Percentiles rank a stretch among this genome's conserved stretches.
Evolutionary conservation across 1,140 invertebrate species (phyloP).

Genomic region (Rhagoletis pomonella): DNA sequence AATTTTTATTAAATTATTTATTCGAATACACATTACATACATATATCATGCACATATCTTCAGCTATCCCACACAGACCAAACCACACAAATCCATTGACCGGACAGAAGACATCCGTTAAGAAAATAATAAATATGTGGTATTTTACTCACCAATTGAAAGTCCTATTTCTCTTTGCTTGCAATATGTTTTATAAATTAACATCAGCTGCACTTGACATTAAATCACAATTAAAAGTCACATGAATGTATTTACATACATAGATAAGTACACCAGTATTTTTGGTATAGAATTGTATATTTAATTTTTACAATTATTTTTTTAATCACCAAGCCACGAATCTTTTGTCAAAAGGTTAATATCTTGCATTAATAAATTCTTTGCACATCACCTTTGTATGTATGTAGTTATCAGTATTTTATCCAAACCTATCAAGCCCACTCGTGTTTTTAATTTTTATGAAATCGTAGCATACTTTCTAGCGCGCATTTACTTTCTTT

Average conservation of each 20-base stretch:
- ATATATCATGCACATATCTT: no score
- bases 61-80: no score
- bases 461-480: conserved; percentile 36
- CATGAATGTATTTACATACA: no score
- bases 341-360: neutral
- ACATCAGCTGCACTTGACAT: neutral
- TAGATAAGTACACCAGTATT: neutral
- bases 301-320: neutral
- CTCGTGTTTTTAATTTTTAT: conserved; percentile 9
- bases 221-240: neutral
- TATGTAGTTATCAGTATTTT: neutral
- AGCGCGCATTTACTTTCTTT: neutral
- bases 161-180: neutral
- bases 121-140: neutral
- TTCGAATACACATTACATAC: no score
- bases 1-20: no score
- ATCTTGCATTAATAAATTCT: neutral
- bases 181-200: neutral
- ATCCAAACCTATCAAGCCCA: neutral
- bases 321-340: neutral
- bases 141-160: conserved; percentile 5
- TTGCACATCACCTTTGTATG: neutral
- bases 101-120: no score
- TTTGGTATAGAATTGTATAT: neutral
- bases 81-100: no score